Evolutionary conservation across 2,888 invertebrate genomes (phyloP), one percentile per base, ranked within the genome.

Genomic region (Eupeodes latifasciatus): DNA sequence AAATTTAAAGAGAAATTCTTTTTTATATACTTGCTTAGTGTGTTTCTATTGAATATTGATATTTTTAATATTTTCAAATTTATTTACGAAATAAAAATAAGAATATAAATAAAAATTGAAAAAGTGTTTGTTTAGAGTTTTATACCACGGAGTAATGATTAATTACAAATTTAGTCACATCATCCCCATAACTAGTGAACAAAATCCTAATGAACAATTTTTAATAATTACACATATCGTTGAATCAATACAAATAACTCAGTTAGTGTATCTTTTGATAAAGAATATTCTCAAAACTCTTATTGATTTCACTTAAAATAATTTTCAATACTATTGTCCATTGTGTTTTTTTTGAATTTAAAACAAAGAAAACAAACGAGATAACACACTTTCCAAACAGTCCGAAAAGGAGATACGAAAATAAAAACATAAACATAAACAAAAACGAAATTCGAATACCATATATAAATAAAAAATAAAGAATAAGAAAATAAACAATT

Each of bases 241-340:
- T 47, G 77, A 77, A 62, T 75, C 78, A 53, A 74, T 53, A 77
- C 81, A 78, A 77, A 69, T 59, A 72, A 72, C 69, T 36, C 81
- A 78, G 49, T 69, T 81, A 57, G 81, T 81, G 71, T 75, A 77
- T 85, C 69, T 85, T 7, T 74, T 85, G 62, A 67, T 79, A 59
- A 81, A 81, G 51, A 75, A 85, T 59, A 64, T 51, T 49, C 64
- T 81, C 11, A 81, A 81, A 74, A 85, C 78, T 77, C 85, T 85
- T 14, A 88, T 85, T 78, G 88, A 88, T 57, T 88, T 77, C 36
- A 88, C 88, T 59, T 88, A 88, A 85, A 74, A 40, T 16, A 62
- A 16, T 36, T 53, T 16, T 69, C 40, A 0, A n/a, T 36, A 14
- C 53, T 36, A 1, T n/a, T 49, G 34, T 16, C 27, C 27, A 27